A percentile compares a stretch with the other conserved stretches of the same genome.
Evolutionary conservation across 2,888 invertebrate species (phyloP).

Genomic region (Lepidochrysops patricia): DNA sequence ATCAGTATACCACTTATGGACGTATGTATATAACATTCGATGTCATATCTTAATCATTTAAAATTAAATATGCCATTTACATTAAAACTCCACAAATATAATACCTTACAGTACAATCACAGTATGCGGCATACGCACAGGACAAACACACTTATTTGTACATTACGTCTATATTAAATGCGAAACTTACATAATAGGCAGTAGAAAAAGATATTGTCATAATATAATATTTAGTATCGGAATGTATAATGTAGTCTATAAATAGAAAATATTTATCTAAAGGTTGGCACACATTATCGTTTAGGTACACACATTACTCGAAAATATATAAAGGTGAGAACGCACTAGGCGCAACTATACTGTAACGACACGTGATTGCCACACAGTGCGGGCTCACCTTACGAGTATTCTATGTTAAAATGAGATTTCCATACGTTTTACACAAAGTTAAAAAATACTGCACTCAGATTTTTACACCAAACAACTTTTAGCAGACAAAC

Average conservation of each 20-base stretch:
- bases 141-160: conserved; percentile 63
- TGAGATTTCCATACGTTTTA: conserved; percentile 6
- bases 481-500: no score
- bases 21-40: conserved; percentile 34
- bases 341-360: no score
- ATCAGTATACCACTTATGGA: conserved; percentile 40
- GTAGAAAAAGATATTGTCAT: conserved; percentile 34
- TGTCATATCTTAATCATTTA: conserved; percentile 18
- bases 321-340: not conserved
- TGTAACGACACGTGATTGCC: no score
- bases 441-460: not conserved
- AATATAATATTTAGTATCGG: conserved; percentile 28
- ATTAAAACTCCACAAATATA: conserved; percentile 18
- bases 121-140: conserved; percentile 46
- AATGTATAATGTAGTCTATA: conserved; percentile 28
- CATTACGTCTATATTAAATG: conserved; percentile 64
- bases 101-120: conserved; percentile 39
- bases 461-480: not conserved
- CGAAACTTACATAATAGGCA: conserved; percentile 45
- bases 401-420: conserved; percentile 8
- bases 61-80: conserved; percentile 16
- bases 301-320: not conserved
- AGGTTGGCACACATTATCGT: conserved; percentile 6
- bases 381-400: no score
- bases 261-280: conserved; percentile 11